Evolutionary conservation across 1,140 invertebrate genomes (phyloP).

Genomic region (Liolophura sinensis): DNA sequence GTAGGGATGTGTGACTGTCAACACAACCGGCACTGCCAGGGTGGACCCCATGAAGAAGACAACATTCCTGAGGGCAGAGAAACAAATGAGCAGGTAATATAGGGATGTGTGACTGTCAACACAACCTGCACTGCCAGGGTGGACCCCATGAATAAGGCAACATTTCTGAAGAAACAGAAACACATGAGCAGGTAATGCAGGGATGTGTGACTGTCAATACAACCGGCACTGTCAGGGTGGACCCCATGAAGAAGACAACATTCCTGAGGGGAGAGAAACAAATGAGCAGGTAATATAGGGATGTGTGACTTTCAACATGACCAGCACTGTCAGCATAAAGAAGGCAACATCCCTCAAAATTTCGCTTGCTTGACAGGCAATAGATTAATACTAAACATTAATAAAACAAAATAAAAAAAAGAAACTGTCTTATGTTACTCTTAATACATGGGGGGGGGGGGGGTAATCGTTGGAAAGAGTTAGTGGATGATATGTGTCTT

Average conservation of each 20-base stretch:
- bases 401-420: too few species aligned
- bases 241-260: slow-evolving; percentile 78
- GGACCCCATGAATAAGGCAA: slow-evolving; percentile 85
- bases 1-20: slow-evolving; percentile 92
- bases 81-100: too few species aligned
- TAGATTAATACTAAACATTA: too few species aligned
- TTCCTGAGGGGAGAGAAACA: slow-evolving; percentile 67
- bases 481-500: too few species aligned
- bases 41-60: slow-evolving; percentile 85
- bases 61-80: slow-evolving; percentile 68
- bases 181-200: too few species aligned
- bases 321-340: slow-evolving; percentile 77
- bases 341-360: slow-evolving; percentile 85
- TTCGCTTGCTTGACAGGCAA: too few species aligned
- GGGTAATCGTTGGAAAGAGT: too few species aligned
- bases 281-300: too few species aligned
- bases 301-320: slow-evolving; percentile 85
- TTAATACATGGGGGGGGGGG: too few species aligned
- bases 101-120: slow-evolving; percentile 87
- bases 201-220: slow-evolving; percentile 85
- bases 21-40: slow-evolving; percentile 76
- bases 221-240: slow-evolving; percentile 79
- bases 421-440: too few species aligned
- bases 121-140: slow-evolving; percentile 79
- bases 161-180: slow-evolving; percentile 66